Conservation (phyloP, 2,888 invertebrate species). For the Euzophera pinguis region DNA sequence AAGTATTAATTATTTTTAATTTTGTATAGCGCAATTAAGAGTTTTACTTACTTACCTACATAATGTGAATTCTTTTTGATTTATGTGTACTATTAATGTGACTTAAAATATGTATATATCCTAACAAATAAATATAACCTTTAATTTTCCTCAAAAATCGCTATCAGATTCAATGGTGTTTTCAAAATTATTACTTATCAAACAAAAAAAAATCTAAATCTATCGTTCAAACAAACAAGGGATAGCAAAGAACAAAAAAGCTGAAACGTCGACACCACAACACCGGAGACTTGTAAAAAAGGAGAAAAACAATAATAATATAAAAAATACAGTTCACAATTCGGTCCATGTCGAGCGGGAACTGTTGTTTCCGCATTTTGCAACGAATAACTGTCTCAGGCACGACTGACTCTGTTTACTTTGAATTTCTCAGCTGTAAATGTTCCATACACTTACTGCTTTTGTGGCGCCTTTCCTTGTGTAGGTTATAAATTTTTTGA, state of each 20-base stretch:
- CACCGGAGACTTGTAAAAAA: conserved; percentile 20
- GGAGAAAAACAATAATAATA: conserved; percentile 38
- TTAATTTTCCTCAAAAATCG: too few relatives aligned
- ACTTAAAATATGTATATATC: too few relatives aligned
- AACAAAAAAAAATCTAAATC: too few relatives aligned
- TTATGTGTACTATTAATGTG: too few relatives aligned
- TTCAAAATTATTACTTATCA: too few relatives aligned
- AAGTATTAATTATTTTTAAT: too few relatives aligned
- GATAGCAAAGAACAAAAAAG: not conserved
- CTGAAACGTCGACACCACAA: conserved; percentile 1
- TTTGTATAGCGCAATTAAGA: too few relatives aligned
- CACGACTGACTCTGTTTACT: conserved; percentile 34
- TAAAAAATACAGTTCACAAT: conserved; percentile 39
- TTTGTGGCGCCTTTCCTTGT: not conserved
- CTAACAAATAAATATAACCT: too few relatives aligned
- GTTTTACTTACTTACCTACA: too few relatives aligned
- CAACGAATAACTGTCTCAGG: conserved; percentile 42
- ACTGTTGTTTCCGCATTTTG: conserved; percentile 45
- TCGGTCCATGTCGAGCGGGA: conserved; percentile 39
- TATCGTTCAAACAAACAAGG: too few relatives aligned
- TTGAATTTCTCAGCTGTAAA: conserved; percentile 28
- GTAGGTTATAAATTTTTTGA: not conserved
- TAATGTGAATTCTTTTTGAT: too few relatives aligned
- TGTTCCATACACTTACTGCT: conserved; percentile 5
- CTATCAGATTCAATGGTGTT: too few relatives aligned